These are phyloP conservation scores for Nephrocerus scutellatus DNA, from an alignment of 2,888 invertebrate species.

Conservation along the genomic window DNA sequence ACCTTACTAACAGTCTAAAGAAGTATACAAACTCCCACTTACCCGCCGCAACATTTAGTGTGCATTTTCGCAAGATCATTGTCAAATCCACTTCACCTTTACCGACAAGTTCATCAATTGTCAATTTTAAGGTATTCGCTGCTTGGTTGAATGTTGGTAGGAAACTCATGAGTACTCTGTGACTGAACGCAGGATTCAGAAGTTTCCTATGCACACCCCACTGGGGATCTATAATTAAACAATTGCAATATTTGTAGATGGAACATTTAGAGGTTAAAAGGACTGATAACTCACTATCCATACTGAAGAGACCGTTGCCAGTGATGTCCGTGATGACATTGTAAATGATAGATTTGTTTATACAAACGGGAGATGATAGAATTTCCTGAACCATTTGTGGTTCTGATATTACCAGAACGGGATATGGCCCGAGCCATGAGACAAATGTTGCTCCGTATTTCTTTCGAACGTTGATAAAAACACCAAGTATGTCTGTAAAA, in stretches of 20 bases:
- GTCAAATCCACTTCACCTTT: conserved; percentile 31
- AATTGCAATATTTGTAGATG: no score
- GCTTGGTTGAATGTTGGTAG: conserved; percentile 38
- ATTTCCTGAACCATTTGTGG: conserved; percentile 37
- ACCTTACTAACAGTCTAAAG: no score
- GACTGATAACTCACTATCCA: conserved; percentile 33
- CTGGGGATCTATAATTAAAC: conserved; percentile 37
- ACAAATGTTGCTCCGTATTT: conserved; percentile 29
- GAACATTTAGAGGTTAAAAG: no score
- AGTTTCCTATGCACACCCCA: conserved; percentile 40
- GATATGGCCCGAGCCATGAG: conserved; percentile 42
- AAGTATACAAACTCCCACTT: no score
- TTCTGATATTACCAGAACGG: conserved; percentile 37
- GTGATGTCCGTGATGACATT: conserved; percentile 36
- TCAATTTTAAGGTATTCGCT: conserved; percentile 25
- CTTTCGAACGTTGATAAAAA: no score
- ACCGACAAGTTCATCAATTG: conserved; percentile 23
- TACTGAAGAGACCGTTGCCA: conserved; percentile 37
- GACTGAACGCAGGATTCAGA: conserved; percentile 40
- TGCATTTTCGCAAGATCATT: conserved; percentile 31
- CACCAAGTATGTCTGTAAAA: no score
- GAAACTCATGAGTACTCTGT: conserved; percentile 37
- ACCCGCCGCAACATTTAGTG: conserved; percentile 38
- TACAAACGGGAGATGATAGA: conserved; percentile 37
- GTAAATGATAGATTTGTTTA: conserved; percentile 38